Evolutionary conservation across 1,140 invertebrate species (phyloP).

Genomic region (Colletes gigas): DNA sequence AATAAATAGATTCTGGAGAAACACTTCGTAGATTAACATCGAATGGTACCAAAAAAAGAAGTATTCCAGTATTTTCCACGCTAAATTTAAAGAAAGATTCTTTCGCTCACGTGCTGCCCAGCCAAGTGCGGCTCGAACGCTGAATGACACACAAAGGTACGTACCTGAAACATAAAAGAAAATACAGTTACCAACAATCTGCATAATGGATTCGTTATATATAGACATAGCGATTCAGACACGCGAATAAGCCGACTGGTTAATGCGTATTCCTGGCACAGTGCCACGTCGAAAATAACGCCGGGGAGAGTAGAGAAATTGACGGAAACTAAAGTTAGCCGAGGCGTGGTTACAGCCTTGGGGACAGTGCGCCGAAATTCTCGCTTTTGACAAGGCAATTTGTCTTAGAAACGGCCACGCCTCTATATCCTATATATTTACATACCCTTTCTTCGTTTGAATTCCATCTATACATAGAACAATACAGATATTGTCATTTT

Average conservation of each 20-base stretch:
- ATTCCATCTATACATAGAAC: no score
- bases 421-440: neutral
- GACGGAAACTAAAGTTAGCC: constrained; percentile 72
- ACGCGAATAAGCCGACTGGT: constrained; percentile 62
- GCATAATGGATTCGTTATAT: constrained; percentile 14
- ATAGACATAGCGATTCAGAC: constrained; percentile 57
- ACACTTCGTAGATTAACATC: no score
- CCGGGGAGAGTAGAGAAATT: constrained; percentile 69
- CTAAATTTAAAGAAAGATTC: neutral
- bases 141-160: constrained; percentile 7
- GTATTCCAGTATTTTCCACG: no score
- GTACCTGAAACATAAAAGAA: constrained; percentile 68
- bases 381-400: neutral
- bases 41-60: no score
- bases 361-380: constrained; percentile 58
- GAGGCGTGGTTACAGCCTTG: constrained; percentile 63
- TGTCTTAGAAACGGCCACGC: neutral
- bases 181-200: constrained; percentile 27
- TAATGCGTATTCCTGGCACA: constrained; percentile 64
- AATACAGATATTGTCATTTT: no score
- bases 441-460: neutral
- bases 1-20: no score
- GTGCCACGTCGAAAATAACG: constrained; percentile 68
- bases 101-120: neutral
- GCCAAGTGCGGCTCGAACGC: neutral